These are phyloP conservation scores for Eueremaeus valkanovi DNA, from an alignment of 2,888 invertebrate genomes.

Conservation along the genomic window DNA sequence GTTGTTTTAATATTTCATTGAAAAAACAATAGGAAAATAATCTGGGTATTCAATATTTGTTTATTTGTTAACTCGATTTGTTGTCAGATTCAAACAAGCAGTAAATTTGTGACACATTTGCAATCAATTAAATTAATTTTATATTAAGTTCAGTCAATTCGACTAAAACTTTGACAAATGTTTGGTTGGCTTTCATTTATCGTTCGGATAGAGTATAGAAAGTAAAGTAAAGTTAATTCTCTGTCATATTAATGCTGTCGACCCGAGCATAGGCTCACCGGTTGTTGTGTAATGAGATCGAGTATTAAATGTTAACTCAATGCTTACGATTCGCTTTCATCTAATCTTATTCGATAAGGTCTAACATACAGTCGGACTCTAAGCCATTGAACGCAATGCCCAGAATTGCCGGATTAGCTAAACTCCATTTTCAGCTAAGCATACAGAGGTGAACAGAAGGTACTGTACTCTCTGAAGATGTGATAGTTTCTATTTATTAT, in stretches of 20 bases:
- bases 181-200: constrained; percentile 2
- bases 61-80: no score
- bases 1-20: no score
- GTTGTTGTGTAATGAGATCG: neutral
- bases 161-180: constrained; percentile 11
- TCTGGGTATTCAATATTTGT: no score
- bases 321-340: neutral
- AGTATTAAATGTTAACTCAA: constrained; percentile 7
- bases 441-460: no score
- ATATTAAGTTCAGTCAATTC: neutral
- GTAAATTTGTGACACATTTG: neutral
- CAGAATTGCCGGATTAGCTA: no score
- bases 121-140: neutral
- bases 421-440: no score
- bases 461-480: no score
- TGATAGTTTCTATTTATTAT: no score
- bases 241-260: neutral
- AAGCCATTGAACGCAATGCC: no score
- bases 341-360: neutral
- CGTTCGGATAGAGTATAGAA: neutral
- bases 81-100: no score
- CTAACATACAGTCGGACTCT: no score
- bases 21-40: no score
- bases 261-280: neutral
- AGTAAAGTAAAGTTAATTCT: neutral